Conservation (phyloP, 92 coral and sea anemone genomes). For the Umimayanthus kanabou region DNA sequence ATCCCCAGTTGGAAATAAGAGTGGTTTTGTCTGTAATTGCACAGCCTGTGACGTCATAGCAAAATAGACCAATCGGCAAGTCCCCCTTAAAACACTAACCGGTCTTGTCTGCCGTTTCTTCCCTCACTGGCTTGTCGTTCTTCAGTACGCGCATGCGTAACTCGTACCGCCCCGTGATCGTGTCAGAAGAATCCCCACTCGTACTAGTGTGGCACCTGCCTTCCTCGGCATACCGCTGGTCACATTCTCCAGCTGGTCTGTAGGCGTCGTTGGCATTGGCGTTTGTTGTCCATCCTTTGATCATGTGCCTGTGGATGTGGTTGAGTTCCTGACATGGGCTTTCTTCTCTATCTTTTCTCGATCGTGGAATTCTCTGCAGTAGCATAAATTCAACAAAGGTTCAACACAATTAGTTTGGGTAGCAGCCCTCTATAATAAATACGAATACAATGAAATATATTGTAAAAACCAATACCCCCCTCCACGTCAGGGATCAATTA, state of each 20-base stretch:
- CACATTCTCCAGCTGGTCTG: slow-evolving; percentile 41
- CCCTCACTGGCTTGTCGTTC: neutral
- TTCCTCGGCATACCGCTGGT: slow-evolving; percentile 19
- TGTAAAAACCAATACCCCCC: no score
- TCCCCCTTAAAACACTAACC: neutral
- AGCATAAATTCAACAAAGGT: neutral
- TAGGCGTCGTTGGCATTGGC: slow-evolving; percentile 74
- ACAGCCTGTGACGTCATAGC: no score
- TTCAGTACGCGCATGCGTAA: slow-evolving; percentile 18
- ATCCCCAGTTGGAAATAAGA: no score
- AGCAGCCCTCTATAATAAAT: neutral
- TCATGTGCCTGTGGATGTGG: slow-evolving; percentile 89
- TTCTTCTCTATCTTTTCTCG: slow-evolving; percentile 39
- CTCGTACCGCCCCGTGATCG: slow-evolving; percentile 42
- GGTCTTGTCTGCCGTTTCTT: neutral
- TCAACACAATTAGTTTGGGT: neutral
- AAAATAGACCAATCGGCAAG: no score
- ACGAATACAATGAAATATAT: no score
- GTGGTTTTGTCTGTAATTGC: no score
- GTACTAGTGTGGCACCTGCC: slow-evolving; percentile 9
- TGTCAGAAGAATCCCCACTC: slow-evolving; percentile 28
- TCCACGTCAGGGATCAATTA: no score
- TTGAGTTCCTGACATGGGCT: slow-evolving; percentile 73
- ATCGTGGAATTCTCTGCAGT: slow-evolving; percentile 87
- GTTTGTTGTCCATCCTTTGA: slow-evolving; percentile 98